Conservation (phyloP, 1,140 invertebrate species). For the Bombus difficillimus region DNA sequence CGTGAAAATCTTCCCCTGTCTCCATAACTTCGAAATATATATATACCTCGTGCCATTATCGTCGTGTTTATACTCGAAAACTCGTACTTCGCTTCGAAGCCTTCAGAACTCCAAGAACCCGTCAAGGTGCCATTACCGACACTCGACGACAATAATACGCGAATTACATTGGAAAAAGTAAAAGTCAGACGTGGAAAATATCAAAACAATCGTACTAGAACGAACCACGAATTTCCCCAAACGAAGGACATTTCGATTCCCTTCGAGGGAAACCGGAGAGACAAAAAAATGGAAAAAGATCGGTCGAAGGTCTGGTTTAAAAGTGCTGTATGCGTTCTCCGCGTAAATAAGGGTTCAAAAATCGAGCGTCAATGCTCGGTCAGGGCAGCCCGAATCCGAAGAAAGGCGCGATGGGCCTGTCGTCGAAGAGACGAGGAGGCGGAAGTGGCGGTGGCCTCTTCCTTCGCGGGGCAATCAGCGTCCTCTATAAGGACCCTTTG, state of each 20-base stretch:
- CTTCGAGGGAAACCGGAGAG: neutral
- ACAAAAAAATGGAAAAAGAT: neutral
- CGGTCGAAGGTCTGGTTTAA: neutral
- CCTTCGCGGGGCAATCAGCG: slow-evolving; percentile 74
- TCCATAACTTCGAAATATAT: neutral
- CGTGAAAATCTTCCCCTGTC: neutral
- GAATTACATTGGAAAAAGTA: neutral
- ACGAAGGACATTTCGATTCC: neutral
- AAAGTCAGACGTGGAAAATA: neutral
- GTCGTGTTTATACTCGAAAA: slow-evolving; percentile 1
- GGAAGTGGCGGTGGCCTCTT: slow-evolving; percentile 69
- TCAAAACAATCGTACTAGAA: too few relatives aligned
- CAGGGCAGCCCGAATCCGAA: slow-evolving; percentile 65
- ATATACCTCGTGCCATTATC: neutral
- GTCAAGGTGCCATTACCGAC: neutral
- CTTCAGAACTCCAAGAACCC: slow-evolving; percentile 9
- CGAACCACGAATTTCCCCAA: neutral
- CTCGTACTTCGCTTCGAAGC: neutral
- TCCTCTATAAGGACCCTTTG: slow-evolving; percentile 77
- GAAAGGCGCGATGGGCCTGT: slow-evolving; percentile 61
- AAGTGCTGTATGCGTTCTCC: neutral
- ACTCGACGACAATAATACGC: neutral
- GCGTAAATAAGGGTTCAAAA: neutral
- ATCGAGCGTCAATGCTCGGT: slow-evolving; percentile 37
- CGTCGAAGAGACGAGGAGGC: slow-evolving; percentile 58